Percentiles rank a stretch among this genome's conserved stretches.
Conservation (phyloP, 2,113 vertebrate genomes). For the Excalfactoria chinensis region DNA sequence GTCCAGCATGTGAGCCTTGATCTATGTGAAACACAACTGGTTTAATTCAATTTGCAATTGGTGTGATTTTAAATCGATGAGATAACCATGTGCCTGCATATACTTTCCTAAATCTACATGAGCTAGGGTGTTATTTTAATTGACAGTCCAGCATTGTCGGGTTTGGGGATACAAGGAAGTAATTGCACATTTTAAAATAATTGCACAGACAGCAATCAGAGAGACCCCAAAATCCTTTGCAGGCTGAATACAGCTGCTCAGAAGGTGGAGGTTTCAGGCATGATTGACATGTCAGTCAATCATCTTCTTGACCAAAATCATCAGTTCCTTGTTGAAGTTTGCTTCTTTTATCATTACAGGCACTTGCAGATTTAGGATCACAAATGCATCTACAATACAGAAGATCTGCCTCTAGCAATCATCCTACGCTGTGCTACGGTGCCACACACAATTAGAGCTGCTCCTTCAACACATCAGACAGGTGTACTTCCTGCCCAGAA, state of each 20-base stretch:
- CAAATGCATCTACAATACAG: background rate
- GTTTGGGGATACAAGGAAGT: background rate
- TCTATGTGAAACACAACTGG: background rate
- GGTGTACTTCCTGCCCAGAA: slow-evolving; percentile 7
- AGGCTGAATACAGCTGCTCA: background rate
- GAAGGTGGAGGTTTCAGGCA: background rate
- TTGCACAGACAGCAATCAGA: background rate
- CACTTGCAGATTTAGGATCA: slow-evolving; percentile 29
- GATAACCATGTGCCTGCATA: background rate
- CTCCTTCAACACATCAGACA: slow-evolving; percentile 1
- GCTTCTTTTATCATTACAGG: background rate
- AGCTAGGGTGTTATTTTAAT: background rate
- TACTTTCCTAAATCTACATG: background rate
- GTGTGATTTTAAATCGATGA: background rate
- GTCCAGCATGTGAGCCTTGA: background rate
- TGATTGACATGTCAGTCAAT: background rate
- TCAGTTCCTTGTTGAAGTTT: background rate
- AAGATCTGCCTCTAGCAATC: slow-evolving; percentile 18
- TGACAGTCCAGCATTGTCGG: background rate
- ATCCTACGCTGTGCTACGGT: background rate
- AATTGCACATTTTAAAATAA: background rate
- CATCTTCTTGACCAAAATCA: background rate
- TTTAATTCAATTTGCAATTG: background rate
- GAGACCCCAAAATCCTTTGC: background rate
- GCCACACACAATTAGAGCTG: slow-evolving; percentile 3